Evolutionary conservation across 2,888 invertebrate genomes (phyloP).

Genomic region (Ichneumon xanthorius): DNA sequence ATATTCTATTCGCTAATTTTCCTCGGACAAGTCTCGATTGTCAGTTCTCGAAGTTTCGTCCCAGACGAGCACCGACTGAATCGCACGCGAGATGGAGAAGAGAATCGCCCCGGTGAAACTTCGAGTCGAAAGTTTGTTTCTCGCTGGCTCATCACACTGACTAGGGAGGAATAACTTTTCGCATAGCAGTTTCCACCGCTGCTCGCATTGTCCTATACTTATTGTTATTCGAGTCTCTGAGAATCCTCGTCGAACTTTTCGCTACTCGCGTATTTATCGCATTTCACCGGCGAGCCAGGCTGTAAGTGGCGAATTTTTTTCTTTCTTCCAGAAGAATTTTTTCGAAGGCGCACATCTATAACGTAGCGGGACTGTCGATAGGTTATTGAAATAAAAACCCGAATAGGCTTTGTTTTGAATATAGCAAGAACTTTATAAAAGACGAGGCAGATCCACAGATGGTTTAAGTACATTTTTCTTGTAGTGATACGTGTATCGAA

Average conservation of each 20-base stretch:
- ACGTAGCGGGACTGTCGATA: neutral
- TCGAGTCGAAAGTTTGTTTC: neutral
- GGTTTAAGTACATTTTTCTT: slow-evolving; percentile 80
- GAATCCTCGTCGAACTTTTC: neutral
- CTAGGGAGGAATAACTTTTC: neutral
- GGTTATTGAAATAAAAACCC: slow-evolving; percentile 61
- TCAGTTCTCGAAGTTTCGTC: neutral
- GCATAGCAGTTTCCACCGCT: neutral
- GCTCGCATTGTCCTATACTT: neutral
- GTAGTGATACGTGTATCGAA: slow-evolving; percentile 53
- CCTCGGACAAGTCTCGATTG: slow-evolving; percentile 16
- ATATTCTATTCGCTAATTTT: slow-evolving; percentile 22
- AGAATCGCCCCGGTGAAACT: neutral
- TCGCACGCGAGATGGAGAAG: neutral
- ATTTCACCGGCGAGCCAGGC: neutral
- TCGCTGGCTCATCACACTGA: neutral
- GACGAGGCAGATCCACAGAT: slow-evolving; percentile 84
- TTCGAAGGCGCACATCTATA: too few species aligned
- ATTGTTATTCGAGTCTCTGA: neutral
- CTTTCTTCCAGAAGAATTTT: neutral
- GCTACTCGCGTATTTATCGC: neutral
- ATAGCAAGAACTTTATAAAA: slow-evolving; percentile 84
- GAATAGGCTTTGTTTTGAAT: slow-evolving; percentile 75
- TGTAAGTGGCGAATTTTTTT: neutral
- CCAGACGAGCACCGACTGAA: too few species aligned